phyloP scores from a whole-genome alignment of 2,113 vertebrate genomes.

The Trematocara variabile region DNA sequence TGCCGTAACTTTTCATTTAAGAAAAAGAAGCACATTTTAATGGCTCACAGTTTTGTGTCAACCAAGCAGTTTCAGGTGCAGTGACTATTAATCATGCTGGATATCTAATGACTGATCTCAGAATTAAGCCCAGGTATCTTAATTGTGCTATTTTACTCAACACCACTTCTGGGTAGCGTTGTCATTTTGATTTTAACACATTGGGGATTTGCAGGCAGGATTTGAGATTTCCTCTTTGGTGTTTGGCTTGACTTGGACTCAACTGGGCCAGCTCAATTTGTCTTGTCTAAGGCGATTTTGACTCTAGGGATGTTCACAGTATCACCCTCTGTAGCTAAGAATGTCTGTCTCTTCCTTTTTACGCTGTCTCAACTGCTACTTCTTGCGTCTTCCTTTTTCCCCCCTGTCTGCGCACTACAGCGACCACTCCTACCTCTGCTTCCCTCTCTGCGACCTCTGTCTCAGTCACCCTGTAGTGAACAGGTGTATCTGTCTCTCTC shows the following conservation, averaged over 20 bases:
- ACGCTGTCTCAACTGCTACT: not conserved
- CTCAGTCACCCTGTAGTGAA: slow-evolving; percentile 57
- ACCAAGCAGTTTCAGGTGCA: not conserved
- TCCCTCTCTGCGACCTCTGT: slow-evolving; percentile 36
- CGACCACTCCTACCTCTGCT: slow-evolving; percentile 7
- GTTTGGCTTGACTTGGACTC: slow-evolving; percentile 30
- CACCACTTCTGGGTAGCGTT: not conserved
- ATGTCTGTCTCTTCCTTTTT: slow-evolving; percentile 32
- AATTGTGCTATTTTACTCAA: not conserved
- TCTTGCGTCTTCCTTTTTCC: not conserved
- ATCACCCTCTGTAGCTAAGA: slow-evolving; percentile 1
- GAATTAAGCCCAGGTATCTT: not conserved
- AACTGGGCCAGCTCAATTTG: slow-evolving; percentile 38
- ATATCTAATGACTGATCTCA: not conserved
- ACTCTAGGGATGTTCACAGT: slow-evolving; percentile 28
- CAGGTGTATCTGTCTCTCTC: slow-evolving; percentile 70
- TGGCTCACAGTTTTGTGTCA: not conserved
- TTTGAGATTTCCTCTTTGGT: slow-evolving; percentile 11
- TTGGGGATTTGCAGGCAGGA: slow-evolving; percentile 1
- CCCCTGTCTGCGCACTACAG: not conserved
- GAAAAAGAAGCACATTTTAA: not conserved
- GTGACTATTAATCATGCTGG: not conserved
- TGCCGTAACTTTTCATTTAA: not conserved
- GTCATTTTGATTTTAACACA: slow-evolving; percentile 7
- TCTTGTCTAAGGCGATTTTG: slow-evolving; percentile 39